Evolutionary conservation across 2,888 invertebrate species (phyloP).

Genomic region (Malachius bipustulatus): DNA sequence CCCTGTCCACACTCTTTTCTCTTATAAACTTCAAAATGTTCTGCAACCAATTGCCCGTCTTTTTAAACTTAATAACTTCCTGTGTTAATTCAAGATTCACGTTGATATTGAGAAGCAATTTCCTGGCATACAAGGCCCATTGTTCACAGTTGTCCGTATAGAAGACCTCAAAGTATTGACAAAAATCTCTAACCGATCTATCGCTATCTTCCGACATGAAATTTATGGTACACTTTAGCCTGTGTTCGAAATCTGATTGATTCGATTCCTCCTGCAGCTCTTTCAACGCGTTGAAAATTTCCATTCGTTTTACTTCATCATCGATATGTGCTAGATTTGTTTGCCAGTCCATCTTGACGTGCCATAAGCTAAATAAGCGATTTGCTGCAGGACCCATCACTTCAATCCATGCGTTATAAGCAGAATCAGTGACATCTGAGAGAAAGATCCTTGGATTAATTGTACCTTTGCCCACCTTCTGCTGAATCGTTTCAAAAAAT

Average conservation of each 20-base stretch:
- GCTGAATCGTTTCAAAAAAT: conserved; percentile 10
- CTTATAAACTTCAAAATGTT: neutral
- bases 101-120: conserved; percentile 4
- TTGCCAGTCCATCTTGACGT: conserved; percentile 11
- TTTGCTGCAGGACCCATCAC: conserved; percentile 11
- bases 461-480: conserved; percentile 6
- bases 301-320: conserved; percentile 10
- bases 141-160: conserved; percentile 8
- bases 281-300: conserved; percentile 12
- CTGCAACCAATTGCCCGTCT: neutral
- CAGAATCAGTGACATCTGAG: conserved; percentile 10
- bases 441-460: conserved; percentile 9
- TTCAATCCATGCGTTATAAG: conserved; percentile 11
- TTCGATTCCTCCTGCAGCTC: conserved; percentile 13
- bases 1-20: conserved; percentile 1
- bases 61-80: neutral
- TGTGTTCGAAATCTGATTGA: conserved; percentile 8
- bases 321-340: conserved; percentile 12
- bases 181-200: conserved; percentile 11
- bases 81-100: neutral
- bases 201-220: conserved; percentile 11
- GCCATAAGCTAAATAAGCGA: conserved; percentile 5
- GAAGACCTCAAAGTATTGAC: conserved; percentile 10
- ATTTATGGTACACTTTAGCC: conserved; percentile 7
- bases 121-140: conserved; percentile 14